Evolutionary conservation across 1,140 invertebrate genomes (phyloP).

Genomic region (Ctenoplectra terminalis): DNA sequence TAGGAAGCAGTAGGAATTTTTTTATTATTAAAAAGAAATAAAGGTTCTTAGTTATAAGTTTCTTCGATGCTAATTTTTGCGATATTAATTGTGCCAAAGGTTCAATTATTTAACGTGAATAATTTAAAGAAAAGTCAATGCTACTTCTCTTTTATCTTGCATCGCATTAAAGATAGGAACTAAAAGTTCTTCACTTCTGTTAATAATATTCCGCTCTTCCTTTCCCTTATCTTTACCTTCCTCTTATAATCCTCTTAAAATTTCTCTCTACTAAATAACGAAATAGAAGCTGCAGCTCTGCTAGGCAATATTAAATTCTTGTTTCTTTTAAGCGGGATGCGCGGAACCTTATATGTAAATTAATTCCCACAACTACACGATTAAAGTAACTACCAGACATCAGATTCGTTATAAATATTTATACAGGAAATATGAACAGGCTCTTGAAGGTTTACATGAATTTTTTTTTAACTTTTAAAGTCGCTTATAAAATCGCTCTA

Average conservation of each 20-base stretch:
- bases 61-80: too few relatives aligned
- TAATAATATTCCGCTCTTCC: slow-evolving; percentile 10
- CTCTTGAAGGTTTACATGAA: too few relatives aligned
- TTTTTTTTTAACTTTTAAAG: too few relatives aligned
- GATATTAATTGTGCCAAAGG: neutral
- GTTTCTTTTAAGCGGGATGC: neutral
- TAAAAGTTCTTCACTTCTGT: slow-evolving; percentile 16
- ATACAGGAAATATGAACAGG: too few relatives aligned
- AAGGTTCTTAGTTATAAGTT: too few relatives aligned
- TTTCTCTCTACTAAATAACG: slow-evolving; percentile 15
- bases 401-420: neutral
- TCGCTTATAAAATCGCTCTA: too few relatives aligned
- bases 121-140: slow-evolving; percentile 6
- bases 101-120: slow-evolving; percentile 16
- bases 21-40: too few relatives aligned
- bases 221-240: neutral
- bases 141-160: neutral
- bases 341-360: neutral
- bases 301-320: slow-evolving; percentile 7
- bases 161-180: slow-evolving; percentile 4
- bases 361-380: neutral
- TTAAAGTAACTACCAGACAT: neutral
- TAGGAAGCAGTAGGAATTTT: too few relatives aligned
- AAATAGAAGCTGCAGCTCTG: neutral
- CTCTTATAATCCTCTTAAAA: slow-evolving; percentile 13